Conservation (phyloP, 2,888 invertebrate genomes). For the Pseudanteris insignis region DNA sequence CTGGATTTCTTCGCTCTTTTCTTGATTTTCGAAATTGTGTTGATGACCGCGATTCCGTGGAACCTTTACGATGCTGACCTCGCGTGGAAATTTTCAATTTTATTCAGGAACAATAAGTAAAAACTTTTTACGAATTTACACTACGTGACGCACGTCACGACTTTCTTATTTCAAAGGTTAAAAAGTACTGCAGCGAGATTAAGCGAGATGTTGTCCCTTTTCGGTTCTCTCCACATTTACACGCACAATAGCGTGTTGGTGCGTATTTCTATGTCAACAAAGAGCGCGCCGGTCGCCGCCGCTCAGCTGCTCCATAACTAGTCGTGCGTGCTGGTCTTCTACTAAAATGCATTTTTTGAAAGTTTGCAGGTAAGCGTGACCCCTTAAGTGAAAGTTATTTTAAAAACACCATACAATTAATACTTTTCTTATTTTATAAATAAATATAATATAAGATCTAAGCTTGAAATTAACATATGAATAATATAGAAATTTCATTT, state of each 20-base stretch:
- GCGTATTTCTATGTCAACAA: constrained; percentile 3
- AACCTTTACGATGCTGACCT: constrained; percentile 4
- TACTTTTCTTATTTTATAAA: not conserved
- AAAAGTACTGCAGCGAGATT: not conserved
- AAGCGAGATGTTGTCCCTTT: constrained; percentile 3
- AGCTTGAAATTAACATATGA: too few species aligned
- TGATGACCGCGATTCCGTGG: constrained; percentile 1
- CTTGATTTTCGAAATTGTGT: constrained; percentile 6
- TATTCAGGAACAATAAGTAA: constrained; percentile 6
- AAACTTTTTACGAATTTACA: not conserved
- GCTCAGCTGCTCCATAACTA: constrained; percentile 8
- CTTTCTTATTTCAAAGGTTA: constrained; percentile 3
- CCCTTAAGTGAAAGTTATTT: constrained; percentile 3
- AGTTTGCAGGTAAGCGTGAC: constrained; percentile 6
- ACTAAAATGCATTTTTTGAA: constrained; percentile 13
- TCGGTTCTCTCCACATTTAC: constrained; percentile 1
- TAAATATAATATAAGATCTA: too few species aligned
- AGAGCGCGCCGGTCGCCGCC: constrained; percentile 10
- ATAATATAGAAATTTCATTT: too few species aligned
- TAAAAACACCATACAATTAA: too few species aligned
- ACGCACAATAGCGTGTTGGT: constrained; percentile 6
- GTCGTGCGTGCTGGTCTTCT: constrained; percentile 1
- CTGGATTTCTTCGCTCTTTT: not conserved
- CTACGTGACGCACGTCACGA: constrained; percentile 1
- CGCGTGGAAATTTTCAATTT: constrained; percentile 7